Evolutionary conservation across 2,797 vertebrate genomes (phyloP).

Genomic region (Parotocinclus haroldoi): DNA sequence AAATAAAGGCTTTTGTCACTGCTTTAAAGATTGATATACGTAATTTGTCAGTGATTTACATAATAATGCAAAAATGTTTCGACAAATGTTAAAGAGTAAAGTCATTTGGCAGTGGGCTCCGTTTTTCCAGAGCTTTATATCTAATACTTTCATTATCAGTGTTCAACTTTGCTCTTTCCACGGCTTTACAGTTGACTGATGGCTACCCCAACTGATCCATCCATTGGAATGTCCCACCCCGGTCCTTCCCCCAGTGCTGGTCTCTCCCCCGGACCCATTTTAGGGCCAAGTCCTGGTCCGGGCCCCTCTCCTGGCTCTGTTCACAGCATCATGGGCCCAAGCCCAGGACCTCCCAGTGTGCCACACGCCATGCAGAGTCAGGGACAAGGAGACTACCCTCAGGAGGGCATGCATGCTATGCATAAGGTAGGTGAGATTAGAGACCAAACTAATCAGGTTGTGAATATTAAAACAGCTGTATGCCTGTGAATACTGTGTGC

Average conservation of each 20-base stretch:
- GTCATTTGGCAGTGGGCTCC: too few species aligned
- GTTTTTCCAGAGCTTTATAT: too few species aligned
- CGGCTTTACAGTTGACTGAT: conserved; percentile 68
- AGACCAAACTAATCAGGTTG: not conserved
- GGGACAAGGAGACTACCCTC: conserved; percentile 83
- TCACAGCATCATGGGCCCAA: conserved; percentile 98
- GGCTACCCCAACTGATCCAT: conserved; percentile 88
- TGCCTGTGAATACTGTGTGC: too few species aligned
- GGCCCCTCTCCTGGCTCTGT: conserved; percentile 94
- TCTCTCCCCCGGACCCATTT: conserved; percentile 90
- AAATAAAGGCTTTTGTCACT: too few species aligned
- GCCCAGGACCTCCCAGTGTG: conserved; percentile 88
- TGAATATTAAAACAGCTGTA: too few species aligned
- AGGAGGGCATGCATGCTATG: conserved; percentile 86
- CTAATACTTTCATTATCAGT: too few species aligned
- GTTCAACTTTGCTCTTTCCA: not conserved
- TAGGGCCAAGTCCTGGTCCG: conserved; percentile 94
- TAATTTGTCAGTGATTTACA: too few species aligned
- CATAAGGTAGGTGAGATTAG: conserved; percentile 81
- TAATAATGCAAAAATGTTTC: too few species aligned
- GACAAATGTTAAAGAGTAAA: too few species aligned
- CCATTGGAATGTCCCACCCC: conserved; percentile 89
- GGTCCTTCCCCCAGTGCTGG: conserved; percentile 93
- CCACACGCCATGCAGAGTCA: conserved; percentile 82
- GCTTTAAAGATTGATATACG: too few species aligned